A percentile compares a stretch with the other conserved stretches of the same genome.
These are phyloP conservation scores for Ephialtes manifestator DNA, from an alignment of 2,888 invertebrate genomes.

Conservation along the genomic window DNA sequence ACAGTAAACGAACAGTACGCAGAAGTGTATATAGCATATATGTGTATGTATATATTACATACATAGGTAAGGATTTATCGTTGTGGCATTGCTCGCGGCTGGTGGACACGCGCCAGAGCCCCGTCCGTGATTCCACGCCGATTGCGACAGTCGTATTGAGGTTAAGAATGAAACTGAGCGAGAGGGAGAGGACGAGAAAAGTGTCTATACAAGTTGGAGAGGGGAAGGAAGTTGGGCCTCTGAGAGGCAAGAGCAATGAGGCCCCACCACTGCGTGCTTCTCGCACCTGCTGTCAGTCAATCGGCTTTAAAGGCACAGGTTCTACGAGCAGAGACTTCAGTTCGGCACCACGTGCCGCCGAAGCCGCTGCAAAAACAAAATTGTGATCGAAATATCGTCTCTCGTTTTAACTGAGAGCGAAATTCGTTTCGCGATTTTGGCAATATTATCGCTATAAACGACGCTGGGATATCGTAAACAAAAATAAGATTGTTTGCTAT, in stretches of 20 bases:
- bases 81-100: conserved; percentile 36
- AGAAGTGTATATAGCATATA: neutral
- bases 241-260: conserved; percentile 50
- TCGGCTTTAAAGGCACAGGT: conserved; percentile 74
- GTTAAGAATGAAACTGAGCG: conserved; percentile 56
- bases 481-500: no score
- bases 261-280: conserved; percentile 70
- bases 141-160: conserved; percentile 42
- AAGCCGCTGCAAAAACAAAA: conserved; percentile 58
- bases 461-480: neutral
- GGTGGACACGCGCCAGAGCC: conserved; percentile 56
- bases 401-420: conserved; percentile 13
- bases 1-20: neutral
- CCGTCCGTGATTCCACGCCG: conserved; percentile 61
- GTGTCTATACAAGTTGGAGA: conserved; percentile 22
- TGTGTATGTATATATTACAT: neutral
- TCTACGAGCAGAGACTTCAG: conserved; percentile 69
- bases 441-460: neutral
- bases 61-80: conserved; percentile 17
- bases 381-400: conserved; percentile 60
- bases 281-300: conserved; percentile 72
- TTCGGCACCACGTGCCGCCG: conserved; percentile 75
- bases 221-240: conserved; percentile 68
- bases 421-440: neutral
- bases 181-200: conserved; percentile 24